Evolutionary conservation across 2,797 vertebrate species (phyloP), one percentile per base, ranked within the genome.

Genomic region (Mormyrops boulengeri): DNA sequence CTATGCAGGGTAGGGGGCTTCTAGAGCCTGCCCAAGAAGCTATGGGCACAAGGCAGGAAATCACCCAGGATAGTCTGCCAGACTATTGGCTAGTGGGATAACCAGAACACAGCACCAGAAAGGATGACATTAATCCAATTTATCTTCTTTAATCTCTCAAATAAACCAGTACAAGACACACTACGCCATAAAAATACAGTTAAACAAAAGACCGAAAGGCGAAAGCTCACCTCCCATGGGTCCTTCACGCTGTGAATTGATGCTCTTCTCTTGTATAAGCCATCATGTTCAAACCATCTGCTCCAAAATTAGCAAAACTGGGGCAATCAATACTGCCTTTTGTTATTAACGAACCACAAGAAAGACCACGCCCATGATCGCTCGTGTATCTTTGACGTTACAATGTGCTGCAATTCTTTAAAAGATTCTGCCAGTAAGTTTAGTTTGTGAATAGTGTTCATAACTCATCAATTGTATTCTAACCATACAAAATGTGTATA

Each of bases 111-210:
- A 50, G 49, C n/a, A 50, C 9, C 49, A 52, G 19, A 52, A 34
- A 85, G 22, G 12, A 52, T 14, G 9, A 52, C 49, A 50, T 85
- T 26, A 47, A 50, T 85, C 44, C 26, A 66, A 22, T 47, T 85
- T 26, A 34, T 89, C 44, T 73, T 38, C 62, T 87, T 62, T 89
- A 87, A 89, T 87, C 22, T 87, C 19, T 8, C 22, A 89, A 69
- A 89, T 22, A 87, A 89, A 87, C 89, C 38, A 77, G 49, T 30
- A 34, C 6, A 49, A 34, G 60, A 82, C 19, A 82, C 77, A n/a
- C 41, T 82, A 47, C n/a, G 41, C 77, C 34, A 47, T 82, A 11
- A 47, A 82, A 82, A 82, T 17, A 41, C 34, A 77, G 69, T 77
- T 38, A 77, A 77, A 82, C 41, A 47, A 69, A 50, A 4, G 5